Conservation (phyloP, 1,140 invertebrate genomes). For the Rhyacophila brunnea region DNA sequence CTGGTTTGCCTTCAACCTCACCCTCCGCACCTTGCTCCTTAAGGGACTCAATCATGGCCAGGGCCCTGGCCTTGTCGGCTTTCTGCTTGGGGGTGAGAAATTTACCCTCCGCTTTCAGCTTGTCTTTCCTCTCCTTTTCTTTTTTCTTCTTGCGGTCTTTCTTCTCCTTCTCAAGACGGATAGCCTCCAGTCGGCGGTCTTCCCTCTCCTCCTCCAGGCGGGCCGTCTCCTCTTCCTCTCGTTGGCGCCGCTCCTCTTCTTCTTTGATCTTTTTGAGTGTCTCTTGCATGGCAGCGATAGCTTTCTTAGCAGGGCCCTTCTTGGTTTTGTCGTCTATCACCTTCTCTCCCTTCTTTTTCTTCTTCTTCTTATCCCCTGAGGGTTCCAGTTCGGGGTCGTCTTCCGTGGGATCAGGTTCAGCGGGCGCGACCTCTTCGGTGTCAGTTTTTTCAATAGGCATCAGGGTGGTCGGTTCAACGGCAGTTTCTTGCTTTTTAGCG, state of each 20-base stretch:
- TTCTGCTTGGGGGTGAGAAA: constrained; percentile 90
- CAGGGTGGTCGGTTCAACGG: constrained; percentile 35
- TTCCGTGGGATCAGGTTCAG: constrained; percentile 41
- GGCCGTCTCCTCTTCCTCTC: constrained; percentile 80
- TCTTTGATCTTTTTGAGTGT: constrained; percentile 84
- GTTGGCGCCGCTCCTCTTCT: constrained; percentile 77
- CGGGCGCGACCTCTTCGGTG: constrained; percentile 40
- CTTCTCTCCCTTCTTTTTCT: constrained; percentile 54
- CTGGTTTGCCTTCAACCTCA: constrained; percentile 50
- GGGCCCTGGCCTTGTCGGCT: constrained; percentile 81
- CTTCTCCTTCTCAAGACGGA: constrained; percentile 79
- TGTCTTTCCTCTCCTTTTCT: constrained; percentile 91
- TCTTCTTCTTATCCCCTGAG: constrained; percentile 55
- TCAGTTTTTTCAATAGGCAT: constrained; percentile 31
- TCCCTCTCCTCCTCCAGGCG: constrained; percentile 74
- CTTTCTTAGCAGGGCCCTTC: constrained; percentile 74
- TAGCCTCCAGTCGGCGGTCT: constrained; percentile 68
- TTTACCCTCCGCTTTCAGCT: constrained; percentile 93
- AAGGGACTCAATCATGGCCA: constrained; percentile 83
- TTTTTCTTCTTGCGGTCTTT: constrained; percentile 92
- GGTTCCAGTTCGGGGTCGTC: constrained; percentile 41
- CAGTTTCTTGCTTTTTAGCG: constrained; percentile 59
- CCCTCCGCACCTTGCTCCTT: constrained; percentile 79
- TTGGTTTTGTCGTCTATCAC: constrained; percentile 52
- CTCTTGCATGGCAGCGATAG: constrained; percentile 87